Conservation (phyloP, 2,113 vertebrate genomes). For the Emydura subglobosa region DNA sequence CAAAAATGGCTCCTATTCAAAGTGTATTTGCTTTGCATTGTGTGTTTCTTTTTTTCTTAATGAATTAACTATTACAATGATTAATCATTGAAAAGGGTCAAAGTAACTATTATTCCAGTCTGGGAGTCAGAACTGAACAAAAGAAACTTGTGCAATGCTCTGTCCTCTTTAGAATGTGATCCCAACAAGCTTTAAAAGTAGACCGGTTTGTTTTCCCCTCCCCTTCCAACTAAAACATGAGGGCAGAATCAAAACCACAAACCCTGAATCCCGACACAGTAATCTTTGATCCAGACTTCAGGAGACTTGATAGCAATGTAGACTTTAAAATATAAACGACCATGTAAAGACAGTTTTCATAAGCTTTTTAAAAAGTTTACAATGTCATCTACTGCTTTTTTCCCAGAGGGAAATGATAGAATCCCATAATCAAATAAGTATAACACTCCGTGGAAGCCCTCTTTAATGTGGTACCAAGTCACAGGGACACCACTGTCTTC, state of each 20-base stretch:
- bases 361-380: constrained; percentile 79
- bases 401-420: constrained; percentile 79
- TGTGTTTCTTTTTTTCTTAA: background rate
- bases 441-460: constrained; percentile 86
- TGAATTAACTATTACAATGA: too few species aligned
- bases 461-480: constrained; percentile 82
- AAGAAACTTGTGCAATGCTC: background rate
- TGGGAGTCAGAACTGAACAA: background rate
- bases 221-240: background rate
- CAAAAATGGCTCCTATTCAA: background rate
- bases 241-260: background rate
- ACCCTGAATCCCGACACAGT: background rate
- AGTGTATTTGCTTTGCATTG: background rate
- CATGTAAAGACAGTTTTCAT: background rate
- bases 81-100: too few species aligned
- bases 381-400: constrained; percentile 71
- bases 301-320: background rate
- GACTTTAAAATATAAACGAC: constrained; percentile 3
- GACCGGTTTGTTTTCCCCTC: background rate
- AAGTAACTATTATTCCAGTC: background rate
- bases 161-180: background rate
- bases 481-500: constrained; percentile 82
- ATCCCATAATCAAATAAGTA: constrained; percentile 72
- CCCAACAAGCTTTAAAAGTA: background rate
- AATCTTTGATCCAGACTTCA: background rate